Evolutionary conservation across 1,140 invertebrate species (phyloP).

Genomic region (Trichomalopsis sarcophagae): DNA sequence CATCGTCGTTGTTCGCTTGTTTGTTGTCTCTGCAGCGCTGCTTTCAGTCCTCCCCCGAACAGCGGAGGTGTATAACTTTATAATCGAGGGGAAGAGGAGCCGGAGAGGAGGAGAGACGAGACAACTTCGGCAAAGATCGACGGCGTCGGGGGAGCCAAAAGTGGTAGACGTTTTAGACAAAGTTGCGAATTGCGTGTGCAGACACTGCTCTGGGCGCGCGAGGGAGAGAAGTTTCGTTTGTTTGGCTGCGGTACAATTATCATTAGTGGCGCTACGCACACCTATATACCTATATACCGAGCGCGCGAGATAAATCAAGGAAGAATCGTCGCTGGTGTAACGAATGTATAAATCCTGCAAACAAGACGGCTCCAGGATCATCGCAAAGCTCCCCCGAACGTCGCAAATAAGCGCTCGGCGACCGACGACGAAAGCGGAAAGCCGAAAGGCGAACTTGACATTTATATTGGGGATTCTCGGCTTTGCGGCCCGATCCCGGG

Average conservation of each 20-base stretch:
- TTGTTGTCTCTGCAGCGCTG: slow-evolving; percentile 10
- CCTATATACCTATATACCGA: too few relatives aligned
- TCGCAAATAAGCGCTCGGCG: slow-evolving; percentile 62
- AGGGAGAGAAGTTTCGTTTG: slow-evolving; percentile 38
- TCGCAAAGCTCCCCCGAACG: slow-evolving; percentile 51
- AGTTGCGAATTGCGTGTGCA: slow-evolving; percentile 16
- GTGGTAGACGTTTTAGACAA: slow-evolving; percentile 31
- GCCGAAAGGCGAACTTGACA: slow-evolving; percentile 72
- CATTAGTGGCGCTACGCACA: not conserved
- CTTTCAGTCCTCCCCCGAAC: not conserved
- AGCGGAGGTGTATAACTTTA: slow-evolving; percentile 40
- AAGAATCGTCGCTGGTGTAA: not conserved
- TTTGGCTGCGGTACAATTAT: slow-evolving; percentile 39
- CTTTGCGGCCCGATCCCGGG: slow-evolving; percentile 71
- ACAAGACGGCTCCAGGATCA: not conserved
- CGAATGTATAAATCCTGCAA: not conserved
- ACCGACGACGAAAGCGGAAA: slow-evolving; percentile 64
- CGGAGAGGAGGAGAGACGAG: slow-evolving; percentile 17
- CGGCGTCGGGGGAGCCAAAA: slow-evolving; percentile 42
- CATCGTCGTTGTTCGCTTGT: slow-evolving; percentile 22
- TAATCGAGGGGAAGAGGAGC: slow-evolving; percentile 25
- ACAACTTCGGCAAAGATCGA: slow-evolving; percentile 48
- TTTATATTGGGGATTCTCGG: slow-evolving; percentile 74
- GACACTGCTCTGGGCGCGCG: too few relatives aligned
- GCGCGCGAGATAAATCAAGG: not conserved